These are phyloP conservation scores for Melanchra persicariae DNA, from an alignment of 2,888 invertebrate species.

Conservation along the genomic window DNA sequence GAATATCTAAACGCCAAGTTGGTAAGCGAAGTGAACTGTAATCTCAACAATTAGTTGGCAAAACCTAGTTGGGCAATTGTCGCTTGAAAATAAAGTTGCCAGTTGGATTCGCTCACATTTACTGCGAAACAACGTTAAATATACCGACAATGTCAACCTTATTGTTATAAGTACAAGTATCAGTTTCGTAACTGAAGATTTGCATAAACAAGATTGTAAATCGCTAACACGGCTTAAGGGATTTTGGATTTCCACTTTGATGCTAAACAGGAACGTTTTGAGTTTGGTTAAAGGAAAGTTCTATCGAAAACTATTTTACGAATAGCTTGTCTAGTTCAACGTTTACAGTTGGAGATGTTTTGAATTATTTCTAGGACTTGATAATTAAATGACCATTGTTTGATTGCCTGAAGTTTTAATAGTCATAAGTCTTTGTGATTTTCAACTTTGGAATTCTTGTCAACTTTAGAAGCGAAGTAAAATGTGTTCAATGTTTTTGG, in stretches of 20 bases:
- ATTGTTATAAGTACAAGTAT: conserved; percentile 54
- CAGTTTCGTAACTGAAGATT: conserved; percentile 55
- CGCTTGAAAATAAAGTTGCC: conserved; percentile 87
- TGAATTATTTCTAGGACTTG: conserved; percentile 46
- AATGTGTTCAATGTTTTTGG: not conserved
- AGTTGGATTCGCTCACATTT: conserved; percentile 79
- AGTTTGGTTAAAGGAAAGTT: conserved; percentile 84
- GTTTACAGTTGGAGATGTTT: conserved; percentile 58
- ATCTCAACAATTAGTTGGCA: conserved; percentile 86
- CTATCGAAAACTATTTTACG: conserved; percentile 78
- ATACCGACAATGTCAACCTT: conserved; percentile 61
- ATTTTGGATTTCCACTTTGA: conserved; percentile 87
- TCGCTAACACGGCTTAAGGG: conserved; percentile 86
- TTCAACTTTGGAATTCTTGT: not conserved
- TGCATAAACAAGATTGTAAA: conserved; percentile 67
- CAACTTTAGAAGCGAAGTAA: not conserved
- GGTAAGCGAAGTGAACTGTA: conserved; percentile 79
- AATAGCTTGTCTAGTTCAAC: conserved; percentile 71
- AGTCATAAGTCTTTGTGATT: not conserved
- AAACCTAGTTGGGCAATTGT: conserved; percentile 88
- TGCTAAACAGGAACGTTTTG: conserved; percentile 84
- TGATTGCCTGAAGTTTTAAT: conserved; percentile 11
- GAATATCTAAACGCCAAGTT: conserved; percentile 74
- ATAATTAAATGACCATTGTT: conserved; percentile 11
- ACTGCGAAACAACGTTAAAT: conserved; percentile 67